Evolutionary conservation across 2,888 invertebrate genomes (phyloP), one percentile per base, ranked within the genome.

Genomic region (Caenorhabditis wallacei): DNA sequence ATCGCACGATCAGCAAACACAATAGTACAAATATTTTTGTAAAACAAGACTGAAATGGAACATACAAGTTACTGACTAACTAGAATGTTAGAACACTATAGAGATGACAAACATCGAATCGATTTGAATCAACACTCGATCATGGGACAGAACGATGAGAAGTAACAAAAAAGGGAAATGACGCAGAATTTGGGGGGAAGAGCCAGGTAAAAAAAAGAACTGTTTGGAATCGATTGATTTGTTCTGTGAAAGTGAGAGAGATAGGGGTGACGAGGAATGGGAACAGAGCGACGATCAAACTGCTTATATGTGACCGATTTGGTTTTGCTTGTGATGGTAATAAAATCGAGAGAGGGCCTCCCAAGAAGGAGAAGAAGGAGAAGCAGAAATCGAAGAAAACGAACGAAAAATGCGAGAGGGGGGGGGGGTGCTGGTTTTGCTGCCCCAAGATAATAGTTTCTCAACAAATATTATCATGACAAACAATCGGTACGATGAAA

Each of bases 391-490:
- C 37, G 61, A 46, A 37, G 61, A 51, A 53, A 66, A 48, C 37
- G 53, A 69, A 22, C 59, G 57, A 43, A 78, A 43, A 37, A 57
- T 10, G 56, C 59, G 57, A 43, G 69, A 43, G 22, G 46, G 35
- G 56, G n/a, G 26, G 11, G 22, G 53, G 68, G 54, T 46, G 69
- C 54, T 74, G 61, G 68, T 80, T 74, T 74, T 37, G 72, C 69
- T 76, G 64, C 66, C 82, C 59, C 63, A 76, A 78, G 82, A 82
- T 82, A 82, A 82, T 82, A 82, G 82, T 82, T 82, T 82, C 82
- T 82, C 82, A 82, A 82, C 82, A 82, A 82, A 82, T 79, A 82
- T 82, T 82, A 82, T 82, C 82, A 82, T 74, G 82, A 82, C 82
- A 82, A 82, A 82, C 78, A 82, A 78, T 78, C 68, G 72, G 82